phyloP scores from a whole-genome alignment of 1,140 invertebrate genomes.

The Drosophila sp. region DNA sequence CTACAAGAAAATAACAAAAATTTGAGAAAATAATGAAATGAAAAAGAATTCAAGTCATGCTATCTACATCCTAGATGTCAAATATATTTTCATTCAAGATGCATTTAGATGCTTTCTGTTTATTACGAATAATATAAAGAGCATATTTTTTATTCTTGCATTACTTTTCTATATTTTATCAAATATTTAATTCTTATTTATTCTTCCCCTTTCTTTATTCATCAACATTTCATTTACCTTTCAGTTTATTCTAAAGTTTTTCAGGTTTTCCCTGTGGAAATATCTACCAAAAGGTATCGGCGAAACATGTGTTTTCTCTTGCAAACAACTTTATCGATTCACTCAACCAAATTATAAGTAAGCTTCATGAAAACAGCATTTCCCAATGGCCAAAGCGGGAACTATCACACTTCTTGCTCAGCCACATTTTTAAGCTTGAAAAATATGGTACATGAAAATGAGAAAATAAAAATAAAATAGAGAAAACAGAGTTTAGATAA shows the following conservation, averaged over 20 bases:
- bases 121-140: no score
- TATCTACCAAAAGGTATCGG: background rate
- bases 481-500: constrained; percentile 63
- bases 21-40: no score
- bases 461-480: constrained; percentile 1
- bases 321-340: constrained; percentile 32
- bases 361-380: constrained; percentile 9
- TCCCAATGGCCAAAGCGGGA: constrained; percentile 18
- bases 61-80: no score
- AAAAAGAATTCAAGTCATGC: no score
- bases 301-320: constrained; percentile 9
- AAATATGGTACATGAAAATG: background rate
- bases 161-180: background rate
- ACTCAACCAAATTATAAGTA: constrained; percentile 23
- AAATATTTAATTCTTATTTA: background rate
- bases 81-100: no score
- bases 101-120: background rate
- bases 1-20: no score
- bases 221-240: background rate
- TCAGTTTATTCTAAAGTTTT: background rate
- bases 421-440: background rate
- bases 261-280: constrained; percentile 1
- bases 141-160: no score
- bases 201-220: background rate
- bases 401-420: constrained; percentile 49